Evolutionary conservation across 2,113 vertebrate genomes (phyloP).

Genomic region (Cephalopterus ornatus): DNA sequence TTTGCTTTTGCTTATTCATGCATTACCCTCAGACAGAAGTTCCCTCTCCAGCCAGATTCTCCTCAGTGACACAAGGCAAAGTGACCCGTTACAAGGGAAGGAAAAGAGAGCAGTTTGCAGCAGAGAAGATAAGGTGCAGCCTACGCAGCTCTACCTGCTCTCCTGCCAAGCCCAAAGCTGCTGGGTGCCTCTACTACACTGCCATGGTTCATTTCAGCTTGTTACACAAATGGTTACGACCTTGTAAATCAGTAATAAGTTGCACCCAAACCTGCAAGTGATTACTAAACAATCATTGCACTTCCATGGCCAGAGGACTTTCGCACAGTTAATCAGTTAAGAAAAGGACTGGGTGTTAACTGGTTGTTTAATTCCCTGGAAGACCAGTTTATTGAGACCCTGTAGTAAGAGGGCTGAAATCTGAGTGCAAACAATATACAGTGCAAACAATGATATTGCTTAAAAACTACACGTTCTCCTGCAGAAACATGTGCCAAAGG

Average conservation of each 20-base stretch:
- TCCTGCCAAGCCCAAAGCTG: fast-evolving
- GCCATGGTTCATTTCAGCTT: neutral
- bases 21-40: neutral
- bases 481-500: neutral
- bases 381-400: neutral
- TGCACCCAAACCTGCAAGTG: slow-evolving; percentile 27
- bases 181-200: neutral
- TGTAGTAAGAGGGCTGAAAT: neutral
- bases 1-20: neutral
- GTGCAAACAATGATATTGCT: neutral
- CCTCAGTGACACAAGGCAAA: neutral
- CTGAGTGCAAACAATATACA: neutral
- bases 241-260: slow-evolving; percentile 63
- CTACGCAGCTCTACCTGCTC: neutral
- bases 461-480: neutral
- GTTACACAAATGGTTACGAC: neutral
- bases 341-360: neutral
- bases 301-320: slow-evolving; percentile 42
- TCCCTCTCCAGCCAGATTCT: neutral
- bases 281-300: slow-evolving; percentile 36
- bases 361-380: neutral
- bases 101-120: neutral
- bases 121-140: neutral
- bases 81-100: neutral
- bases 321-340: slow-evolving; percentile 58